Conservation (phyloP, 2,113 vertebrate species). For the Gymnogyps californianus region DNA sequence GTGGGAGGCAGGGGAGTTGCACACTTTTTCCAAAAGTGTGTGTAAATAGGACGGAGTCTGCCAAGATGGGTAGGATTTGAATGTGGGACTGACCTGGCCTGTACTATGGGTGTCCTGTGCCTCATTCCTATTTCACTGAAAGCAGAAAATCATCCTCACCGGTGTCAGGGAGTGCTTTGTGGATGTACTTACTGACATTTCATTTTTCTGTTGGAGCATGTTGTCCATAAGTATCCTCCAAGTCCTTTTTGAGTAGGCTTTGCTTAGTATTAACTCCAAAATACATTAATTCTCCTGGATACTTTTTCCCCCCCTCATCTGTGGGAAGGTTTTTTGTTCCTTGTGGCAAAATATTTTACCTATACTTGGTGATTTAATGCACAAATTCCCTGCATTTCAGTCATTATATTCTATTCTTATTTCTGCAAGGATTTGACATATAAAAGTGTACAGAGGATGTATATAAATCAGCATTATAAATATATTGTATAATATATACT, state of each 20-base stretch:
- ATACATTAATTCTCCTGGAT: neutral
- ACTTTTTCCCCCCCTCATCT: rapidly evolving
- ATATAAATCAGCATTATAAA: neutral
- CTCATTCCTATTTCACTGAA: neutral
- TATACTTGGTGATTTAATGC: neutral
- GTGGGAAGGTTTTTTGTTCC: neutral
- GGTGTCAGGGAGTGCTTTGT: neutral
- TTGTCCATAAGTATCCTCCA: neutral
- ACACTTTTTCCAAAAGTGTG: neutral
- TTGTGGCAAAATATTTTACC: neutral
- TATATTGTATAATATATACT: neutral
- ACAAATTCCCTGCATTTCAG: neutral
- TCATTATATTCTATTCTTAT: neutral
- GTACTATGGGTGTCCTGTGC: neutral
- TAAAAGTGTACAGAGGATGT: neutral
- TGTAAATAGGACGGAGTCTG: neutral
- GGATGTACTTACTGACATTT: neutral
- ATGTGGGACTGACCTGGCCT: neutral
- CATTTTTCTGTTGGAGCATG: neutral
- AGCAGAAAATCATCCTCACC: neutral
- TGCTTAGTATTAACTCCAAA: neutral
- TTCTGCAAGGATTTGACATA: neutral
- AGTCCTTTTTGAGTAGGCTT: neutral
- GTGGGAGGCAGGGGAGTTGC: neutral
- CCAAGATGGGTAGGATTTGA: neutral